These are phyloP conservation scores for Nemurella pictetii DNA, from an alignment of 2,888 invertebrate species.

Conservation along the genomic window DNA sequence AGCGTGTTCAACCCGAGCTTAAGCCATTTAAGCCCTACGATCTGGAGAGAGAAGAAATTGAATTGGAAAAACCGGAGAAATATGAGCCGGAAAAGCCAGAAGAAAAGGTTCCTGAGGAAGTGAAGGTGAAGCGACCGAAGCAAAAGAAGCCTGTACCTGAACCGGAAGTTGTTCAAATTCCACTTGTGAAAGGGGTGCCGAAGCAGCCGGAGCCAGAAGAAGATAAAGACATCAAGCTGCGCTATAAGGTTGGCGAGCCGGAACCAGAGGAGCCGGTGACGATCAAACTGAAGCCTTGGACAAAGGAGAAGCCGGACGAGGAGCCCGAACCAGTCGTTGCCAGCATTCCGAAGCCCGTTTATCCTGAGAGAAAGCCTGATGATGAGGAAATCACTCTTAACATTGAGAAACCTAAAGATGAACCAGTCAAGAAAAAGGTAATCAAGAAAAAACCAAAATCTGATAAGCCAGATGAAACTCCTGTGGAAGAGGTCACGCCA, in stretches of 20 bases:
- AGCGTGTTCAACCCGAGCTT: constrained; percentile 36
- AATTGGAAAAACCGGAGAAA: constrained; percentile 35
- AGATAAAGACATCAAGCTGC: constrained; percentile 41
- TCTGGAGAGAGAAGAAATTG: constrained; percentile 36
- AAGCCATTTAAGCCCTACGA: constrained; percentile 41
- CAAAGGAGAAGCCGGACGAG: constrained; percentile 47
- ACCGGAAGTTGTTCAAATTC: constrained; percentile 47
- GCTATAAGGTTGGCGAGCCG: constrained; percentile 51
- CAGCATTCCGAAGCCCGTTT: constrained; percentile 33
- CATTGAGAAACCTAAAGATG: constrained; percentile 36
- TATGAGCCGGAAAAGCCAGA: constrained; percentile 45
- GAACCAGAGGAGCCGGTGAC: constrained; percentile 47
- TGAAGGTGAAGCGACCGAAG: constrained; percentile 39
- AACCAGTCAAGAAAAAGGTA: constrained; percentile 42
- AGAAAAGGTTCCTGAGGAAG: constrained; percentile 45
- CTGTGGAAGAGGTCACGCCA: constrained; percentile 31
- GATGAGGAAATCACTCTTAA: constrained; percentile 44
- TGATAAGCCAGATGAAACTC: constrained; percentile 33
- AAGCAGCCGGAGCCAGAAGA: constrained; percentile 50
- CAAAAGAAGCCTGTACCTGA: constrained; percentile 46
- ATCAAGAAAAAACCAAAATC: constrained; percentile 28
- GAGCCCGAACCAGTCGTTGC: constrained; percentile 50
- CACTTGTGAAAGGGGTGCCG: constrained; percentile 40
- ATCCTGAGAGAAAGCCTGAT: constrained; percentile 46
- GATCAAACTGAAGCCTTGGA: constrained; percentile 46